Evolutionary conservation across 2,797 vertebrate species (phyloP).

Genomic region (Hyperoplus lanceolatus): DNA sequence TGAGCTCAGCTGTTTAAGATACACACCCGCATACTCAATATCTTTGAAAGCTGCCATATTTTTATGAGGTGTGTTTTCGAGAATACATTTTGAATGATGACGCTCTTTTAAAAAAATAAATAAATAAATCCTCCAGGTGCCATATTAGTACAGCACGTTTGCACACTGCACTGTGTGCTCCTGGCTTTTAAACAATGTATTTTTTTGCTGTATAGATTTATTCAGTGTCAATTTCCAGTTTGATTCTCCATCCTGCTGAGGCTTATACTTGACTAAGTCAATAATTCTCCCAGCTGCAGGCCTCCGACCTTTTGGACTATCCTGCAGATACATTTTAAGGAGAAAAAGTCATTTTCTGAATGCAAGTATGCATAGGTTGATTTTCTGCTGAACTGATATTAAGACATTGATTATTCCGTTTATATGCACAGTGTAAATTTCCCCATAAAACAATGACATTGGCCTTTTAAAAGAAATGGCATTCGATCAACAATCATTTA

Average conservation of each 20-base stretch:
- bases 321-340: constrained; percentile 36
- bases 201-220: background rate
- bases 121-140: background rate
- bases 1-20: background rate
- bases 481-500: background rate
- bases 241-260: background rate
- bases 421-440: background rate
- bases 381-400: background rate
- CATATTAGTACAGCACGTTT: background rate
- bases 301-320: constrained; percentile 23
- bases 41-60: background rate
- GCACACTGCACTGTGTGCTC: background rate
- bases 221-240: background rate
- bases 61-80: background rate
- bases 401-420: background rate
- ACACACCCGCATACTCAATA: constrained; percentile 1
- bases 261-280: background rate
- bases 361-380: background rate
- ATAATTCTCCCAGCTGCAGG: constrained; percentile 13
- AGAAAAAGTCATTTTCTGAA: constrained; percentile 12
- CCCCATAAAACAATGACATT: background rate
- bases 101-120: background rate
- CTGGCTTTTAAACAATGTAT: background rate
- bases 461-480: background rate
- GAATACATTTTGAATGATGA: background rate